phyloP scores from a whole-genome alignment of 2,797 vertebrate genomes.

The Pteronotus mesoamericanus region DNA sequence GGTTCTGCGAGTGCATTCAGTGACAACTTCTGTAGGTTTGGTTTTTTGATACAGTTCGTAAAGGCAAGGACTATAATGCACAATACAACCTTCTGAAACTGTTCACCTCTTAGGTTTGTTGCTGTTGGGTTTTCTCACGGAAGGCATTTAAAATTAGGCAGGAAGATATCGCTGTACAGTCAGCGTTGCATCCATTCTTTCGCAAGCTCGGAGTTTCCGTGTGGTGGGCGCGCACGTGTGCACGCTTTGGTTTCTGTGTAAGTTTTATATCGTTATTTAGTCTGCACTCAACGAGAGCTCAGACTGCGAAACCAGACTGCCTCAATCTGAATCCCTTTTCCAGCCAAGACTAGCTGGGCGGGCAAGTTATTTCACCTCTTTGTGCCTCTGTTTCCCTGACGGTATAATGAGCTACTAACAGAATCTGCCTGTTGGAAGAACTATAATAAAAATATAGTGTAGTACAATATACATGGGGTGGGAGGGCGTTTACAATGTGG shows the following conservation, averaged over 20 bases:
- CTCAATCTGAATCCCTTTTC: not conserved
- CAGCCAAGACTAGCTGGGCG: not conserved
- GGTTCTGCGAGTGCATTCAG: not conserved
- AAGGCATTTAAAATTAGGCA: not conserved
- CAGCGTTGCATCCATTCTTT: not conserved
- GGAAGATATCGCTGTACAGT: not conserved
- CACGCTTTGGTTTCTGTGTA: not conserved
- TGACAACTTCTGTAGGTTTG: not conserved
- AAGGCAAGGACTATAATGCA: not conserved
- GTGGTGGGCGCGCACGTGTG: not conserved
- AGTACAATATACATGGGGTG: not conserved
- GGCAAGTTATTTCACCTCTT: not conserved
- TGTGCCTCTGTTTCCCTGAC: not conserved
- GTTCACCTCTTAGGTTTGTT: not conserved
- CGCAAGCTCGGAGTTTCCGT: not conserved
- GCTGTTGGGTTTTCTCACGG: not conserved
- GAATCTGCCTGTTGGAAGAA: not conserved
- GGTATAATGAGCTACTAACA: not conserved
- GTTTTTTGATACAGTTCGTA: not conserved
- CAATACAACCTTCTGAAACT: not conserved
- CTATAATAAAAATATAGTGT: not conserved
- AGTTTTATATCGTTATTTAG: constrained; percentile 3
- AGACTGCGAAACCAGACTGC: not conserved
- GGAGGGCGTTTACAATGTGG: not conserved
- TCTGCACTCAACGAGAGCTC: not conserved